Evolutionary conservation across 2,113 vertebrate genomes (phyloP).

Genomic region (Tylochromis polylepis): DNA sequence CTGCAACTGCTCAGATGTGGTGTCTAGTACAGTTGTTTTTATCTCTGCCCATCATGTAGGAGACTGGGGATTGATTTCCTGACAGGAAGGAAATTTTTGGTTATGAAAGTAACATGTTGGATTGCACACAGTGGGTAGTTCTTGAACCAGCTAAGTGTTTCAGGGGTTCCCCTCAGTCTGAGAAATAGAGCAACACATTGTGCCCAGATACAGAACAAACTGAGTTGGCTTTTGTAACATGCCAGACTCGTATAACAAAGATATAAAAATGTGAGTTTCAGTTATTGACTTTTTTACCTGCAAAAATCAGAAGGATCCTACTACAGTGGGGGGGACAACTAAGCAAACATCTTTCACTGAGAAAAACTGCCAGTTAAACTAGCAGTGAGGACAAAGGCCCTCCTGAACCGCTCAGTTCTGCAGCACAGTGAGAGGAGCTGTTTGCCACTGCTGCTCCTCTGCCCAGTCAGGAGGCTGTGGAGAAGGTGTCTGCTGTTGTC

Average conservation of each 20-base stretch:
- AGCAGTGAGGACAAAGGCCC: neutral
- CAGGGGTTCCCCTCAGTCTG: neutral
- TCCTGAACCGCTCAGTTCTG: neutral
- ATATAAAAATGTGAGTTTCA: neutral
- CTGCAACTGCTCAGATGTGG: too few relatives aligned
- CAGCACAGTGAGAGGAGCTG: neutral
- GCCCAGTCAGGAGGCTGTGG: neutral
- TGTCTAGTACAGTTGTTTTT: too few relatives aligned
- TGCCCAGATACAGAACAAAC: accelerated
- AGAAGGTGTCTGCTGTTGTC: neutral
- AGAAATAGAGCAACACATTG: neutral
- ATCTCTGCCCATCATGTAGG: too few relatives aligned
- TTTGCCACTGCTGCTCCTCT: neutral
- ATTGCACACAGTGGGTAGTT: too few relatives aligned
- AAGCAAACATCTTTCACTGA: neutral
- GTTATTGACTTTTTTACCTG: neutral
- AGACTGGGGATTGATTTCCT: too few relatives aligned
- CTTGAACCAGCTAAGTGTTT: too few relatives aligned
- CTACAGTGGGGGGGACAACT: accelerated
- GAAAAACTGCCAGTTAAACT: neutral
- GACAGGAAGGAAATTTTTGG: too few relatives aligned
- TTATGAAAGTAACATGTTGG: too few relatives aligned
- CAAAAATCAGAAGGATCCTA: neutral
- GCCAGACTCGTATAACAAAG: neutral
- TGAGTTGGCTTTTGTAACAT: neutral